Base-by-base conservation (phyloP, 2,797 vertebrate species). In the Denticeps clupeoides region DNA sequence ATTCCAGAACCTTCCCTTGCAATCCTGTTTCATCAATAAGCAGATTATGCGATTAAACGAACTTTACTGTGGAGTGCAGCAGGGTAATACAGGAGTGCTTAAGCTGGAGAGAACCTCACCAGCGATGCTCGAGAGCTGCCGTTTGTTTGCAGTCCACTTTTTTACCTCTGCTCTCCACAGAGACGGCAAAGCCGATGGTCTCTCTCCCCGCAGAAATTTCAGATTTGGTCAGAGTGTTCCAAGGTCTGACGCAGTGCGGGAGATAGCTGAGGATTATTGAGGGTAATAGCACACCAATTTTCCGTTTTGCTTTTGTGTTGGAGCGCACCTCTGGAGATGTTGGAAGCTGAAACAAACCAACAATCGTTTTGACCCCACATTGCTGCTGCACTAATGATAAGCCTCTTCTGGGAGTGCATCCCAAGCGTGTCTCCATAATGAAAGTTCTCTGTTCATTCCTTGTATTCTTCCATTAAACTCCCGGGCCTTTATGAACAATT, bases 381-480 rank as follows among this genome's bases (percentile, higher is more conserved):
- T 23, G 27, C 9, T 7, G 6, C 51, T 49, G 45, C 60, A 58
- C 59, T 63, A 64, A 47, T 69, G 58, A 73, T 71, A 72, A 62
- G 69, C 70, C 64, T 65, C 49, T 59, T 72, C 56, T 70, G 51
- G 61, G 25, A 54, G 56, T 27, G 48, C 51, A 48, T 70, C 70
- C 62, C 65, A 12, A 31, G 67, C 66, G 69, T 40, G 53, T 42
- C 46, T 60, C 67, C 51, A 47, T 70, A 71, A 74, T 76, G 69
- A 68, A 71, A 74, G 72, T 61, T 69, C 76, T 70, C 74, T 72
- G 72, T 73, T 71, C 68, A 74, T 74, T 64, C 67, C 59, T 70
- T 70, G 44, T 73, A 67, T 58, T 58, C 64, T 58, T 25, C 10
- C 16, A 45, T 51, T 29, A 29, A 42, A 41, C 29, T 15, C 3